Evolutionary conservation across 2,888 invertebrate species (phyloP).

Genomic region (Caenorhabditis wallacei): DNA sequence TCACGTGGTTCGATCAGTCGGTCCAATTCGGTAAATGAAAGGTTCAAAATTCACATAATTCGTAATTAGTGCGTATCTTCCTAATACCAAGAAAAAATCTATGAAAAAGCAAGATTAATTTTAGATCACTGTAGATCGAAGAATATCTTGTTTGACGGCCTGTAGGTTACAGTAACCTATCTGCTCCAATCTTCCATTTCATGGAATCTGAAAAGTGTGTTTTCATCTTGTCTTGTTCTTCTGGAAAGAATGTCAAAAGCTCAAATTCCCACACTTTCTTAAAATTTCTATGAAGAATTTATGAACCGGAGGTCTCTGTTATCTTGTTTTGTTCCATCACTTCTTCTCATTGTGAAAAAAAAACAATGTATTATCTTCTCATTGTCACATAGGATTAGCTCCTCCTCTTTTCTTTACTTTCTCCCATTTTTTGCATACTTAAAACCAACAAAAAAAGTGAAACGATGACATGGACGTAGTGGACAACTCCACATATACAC

Average conservation of each 20-base stretch:
- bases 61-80: neutral
- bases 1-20: neutral
- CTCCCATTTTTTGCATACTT: slow-evolving; percentile 18
- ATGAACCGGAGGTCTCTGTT: slow-evolving; percentile 26
- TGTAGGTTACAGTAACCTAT: too few relatives aligned
- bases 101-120: too few relatives aligned
- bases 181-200: too few relatives aligned
- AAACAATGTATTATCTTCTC: slow-evolving; percentile 52
- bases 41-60: neutral
- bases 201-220: too few relatives aligned
- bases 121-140: too few relatives aligned
- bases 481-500: slow-evolving; percentile 25
- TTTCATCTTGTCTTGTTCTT: neutral
- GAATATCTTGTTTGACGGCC: too few relatives aligned
- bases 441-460: slow-evolving; percentile 37
- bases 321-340: slow-evolving; percentile 28
- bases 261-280: slow-evolving; percentile 37
- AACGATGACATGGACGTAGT: slow-evolving; percentile 46
- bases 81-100: too few relatives aligned
- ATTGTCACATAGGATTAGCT: slow-evolving; percentile 49
- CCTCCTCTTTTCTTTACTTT: neutral
- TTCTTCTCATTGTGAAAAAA: slow-evolving; percentile 14
- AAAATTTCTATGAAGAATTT: slow-evolving; percentile 35
- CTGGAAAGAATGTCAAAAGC: neutral
- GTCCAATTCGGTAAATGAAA: neutral